These are phyloP conservation scores for Trachemys scripta DNA, from an alignment of 2,113 vertebrate genomes.

Conservation along the genomic window DNA sequence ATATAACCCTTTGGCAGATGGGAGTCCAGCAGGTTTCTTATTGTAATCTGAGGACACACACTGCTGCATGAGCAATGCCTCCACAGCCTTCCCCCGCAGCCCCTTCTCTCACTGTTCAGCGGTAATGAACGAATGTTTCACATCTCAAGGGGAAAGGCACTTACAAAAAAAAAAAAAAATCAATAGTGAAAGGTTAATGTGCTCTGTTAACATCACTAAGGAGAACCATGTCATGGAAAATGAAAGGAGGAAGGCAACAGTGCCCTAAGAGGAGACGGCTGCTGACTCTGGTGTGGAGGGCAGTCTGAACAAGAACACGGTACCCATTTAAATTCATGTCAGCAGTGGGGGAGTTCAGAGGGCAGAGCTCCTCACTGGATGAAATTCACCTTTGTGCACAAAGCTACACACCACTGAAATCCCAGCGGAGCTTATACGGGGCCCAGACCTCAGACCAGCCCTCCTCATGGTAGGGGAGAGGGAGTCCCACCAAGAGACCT, in stretches of 20 bases:
- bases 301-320: background rate
- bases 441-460: background rate
- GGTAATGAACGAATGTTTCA: background rate
- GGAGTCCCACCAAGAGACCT: background rate
- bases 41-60: rapidly evolving
- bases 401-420: background rate
- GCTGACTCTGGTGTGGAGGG: background rate
- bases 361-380: background rate
- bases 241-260: background rate
- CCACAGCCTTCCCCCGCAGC: background rate
- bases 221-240: background rate
- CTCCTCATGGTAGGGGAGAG: background rate
- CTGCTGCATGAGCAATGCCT: background rate
- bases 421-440: background rate
- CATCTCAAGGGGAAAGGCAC: background rate
- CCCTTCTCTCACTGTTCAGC: background rate
- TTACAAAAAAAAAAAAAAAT: background rate
- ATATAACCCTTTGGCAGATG: background rate
- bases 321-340: background rate
- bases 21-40: background rate
- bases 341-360: background rate
- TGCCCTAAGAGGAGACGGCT: background rate
- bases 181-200: constrained; percentile 6
- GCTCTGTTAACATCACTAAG: background rate
- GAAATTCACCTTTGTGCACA: background rate